These are phyloP conservation scores for Drosophila engyochracea DNA, from an alignment of 2,888 invertebrate species.

Conservation along the genomic window DNA sequence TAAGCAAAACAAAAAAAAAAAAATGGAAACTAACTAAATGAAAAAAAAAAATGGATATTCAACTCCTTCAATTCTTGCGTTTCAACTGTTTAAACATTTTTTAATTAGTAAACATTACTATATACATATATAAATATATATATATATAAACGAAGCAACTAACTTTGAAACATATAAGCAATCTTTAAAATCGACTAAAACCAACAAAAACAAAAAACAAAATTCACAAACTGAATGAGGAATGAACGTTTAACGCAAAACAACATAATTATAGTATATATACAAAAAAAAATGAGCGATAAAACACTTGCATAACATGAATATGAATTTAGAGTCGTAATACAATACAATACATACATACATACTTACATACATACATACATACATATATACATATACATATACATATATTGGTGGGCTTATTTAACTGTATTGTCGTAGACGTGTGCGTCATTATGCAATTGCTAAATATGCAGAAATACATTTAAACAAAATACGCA, in stretches of 20 bases:
- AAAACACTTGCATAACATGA: conserved; percentile 34
- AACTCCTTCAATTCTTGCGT: conserved; percentile 61
- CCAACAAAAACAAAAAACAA: conserved; percentile 39
- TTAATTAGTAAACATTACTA: conserved; percentile 46
- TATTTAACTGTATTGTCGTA: conserved; percentile 63
- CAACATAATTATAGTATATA: conserved; percentile 44
- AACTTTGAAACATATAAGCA: conserved; percentile 82
- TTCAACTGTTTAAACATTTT: conserved; percentile 52
- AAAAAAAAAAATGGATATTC: conserved; percentile 39
- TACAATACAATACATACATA: conserved; percentile 23
- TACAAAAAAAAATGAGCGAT: conserved; percentile 27
- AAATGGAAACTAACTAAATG: conserved; percentile 11
- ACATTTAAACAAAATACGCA: conserved; percentile 19
- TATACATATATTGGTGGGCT: conserved; percentile 68
- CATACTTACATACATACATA: conserved; percentile 38
- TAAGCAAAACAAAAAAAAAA: conserved; percentile 58
- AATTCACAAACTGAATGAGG: conserved; percentile 33
- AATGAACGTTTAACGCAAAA: conserved; percentile 29
- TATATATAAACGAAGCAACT: conserved; percentile 66
- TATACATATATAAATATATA: conserved; percentile 6
- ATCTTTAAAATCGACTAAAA: conserved; percentile 77
- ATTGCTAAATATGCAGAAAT: conserved; percentile 35
- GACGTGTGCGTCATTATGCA: conserved; percentile 53
- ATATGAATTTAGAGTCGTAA: conserved; percentile 50
- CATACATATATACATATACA: conserved; percentile 21